Percentiles rank a stretch among this genome's conserved stretches.
These are phyloP conservation scores for Drosophila rufa DNA, from an alignment of 1,140 invertebrate species.

Conservation along the genomic window DNA sequence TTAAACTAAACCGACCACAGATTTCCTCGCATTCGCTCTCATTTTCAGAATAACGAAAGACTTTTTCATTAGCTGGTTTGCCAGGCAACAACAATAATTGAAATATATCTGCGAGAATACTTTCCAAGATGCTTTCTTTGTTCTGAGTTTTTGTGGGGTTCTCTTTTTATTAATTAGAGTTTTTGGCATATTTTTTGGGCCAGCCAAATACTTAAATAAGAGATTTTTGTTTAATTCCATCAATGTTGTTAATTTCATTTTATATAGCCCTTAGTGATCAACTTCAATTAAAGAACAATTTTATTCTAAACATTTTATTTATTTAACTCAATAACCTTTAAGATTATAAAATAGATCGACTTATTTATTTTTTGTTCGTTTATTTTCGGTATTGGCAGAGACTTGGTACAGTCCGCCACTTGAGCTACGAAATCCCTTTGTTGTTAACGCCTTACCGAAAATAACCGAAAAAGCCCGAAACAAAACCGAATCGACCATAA, in stretches of 20 bases:
- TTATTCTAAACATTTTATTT: not conserved
- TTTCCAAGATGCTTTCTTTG: conserved; percentile 34
- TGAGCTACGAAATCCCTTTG: conserved; percentile 18
- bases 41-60: conserved; percentile 75
- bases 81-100: conserved; percentile 42
- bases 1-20: conserved; percentile 81
- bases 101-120: conserved; percentile 40
- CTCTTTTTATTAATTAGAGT: not conserved
- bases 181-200: not conserved
- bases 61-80: conserved; percentile 44
- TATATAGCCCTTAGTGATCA: not conserved
- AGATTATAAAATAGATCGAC: not conserved
- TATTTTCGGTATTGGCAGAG: conserved; percentile 21
- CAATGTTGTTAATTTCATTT: no score
- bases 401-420: conserved; percentile 16
- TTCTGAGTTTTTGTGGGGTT: not conserved
- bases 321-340: not conserved
- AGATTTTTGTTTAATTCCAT: not conserved
- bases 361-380: not conserved
- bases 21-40: conserved; percentile 80
- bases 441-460: not conserved
- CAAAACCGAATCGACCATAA: conserved; percentile 56
- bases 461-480: conserved; percentile 12
- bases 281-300: not conserved
- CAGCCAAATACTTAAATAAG: not conserved